phyloP scores from a whole-genome alignment of 1,140 invertebrate species.

The Goniozus legneri region DNA sequence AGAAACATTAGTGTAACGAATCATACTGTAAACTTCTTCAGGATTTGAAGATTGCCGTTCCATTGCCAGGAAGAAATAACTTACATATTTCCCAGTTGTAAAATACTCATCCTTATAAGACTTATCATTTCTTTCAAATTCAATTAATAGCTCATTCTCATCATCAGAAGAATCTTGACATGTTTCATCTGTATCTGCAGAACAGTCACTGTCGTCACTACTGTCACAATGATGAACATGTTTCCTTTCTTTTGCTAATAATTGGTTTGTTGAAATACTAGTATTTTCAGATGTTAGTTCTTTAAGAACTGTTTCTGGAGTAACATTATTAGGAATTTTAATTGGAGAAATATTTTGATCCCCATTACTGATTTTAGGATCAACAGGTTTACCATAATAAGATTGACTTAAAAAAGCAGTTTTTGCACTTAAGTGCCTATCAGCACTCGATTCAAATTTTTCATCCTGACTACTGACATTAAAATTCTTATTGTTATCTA shows the following conservation, averaged over 20 bases:
- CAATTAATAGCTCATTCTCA: conserved; percentile 26
- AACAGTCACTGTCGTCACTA: conserved; percentile 43
- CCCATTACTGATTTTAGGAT: not conserved
- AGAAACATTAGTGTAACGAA: conserved; percentile 34
- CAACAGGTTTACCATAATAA: not conserved
- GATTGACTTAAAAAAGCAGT: not conserved
- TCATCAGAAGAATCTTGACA: conserved; percentile 31
- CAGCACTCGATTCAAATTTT: too few species aligned
- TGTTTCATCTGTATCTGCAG: conserved; percentile 36
- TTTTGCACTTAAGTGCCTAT: not conserved
- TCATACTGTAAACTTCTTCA: conserved; percentile 38
- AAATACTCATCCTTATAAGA: conserved; percentile 41
- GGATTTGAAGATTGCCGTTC: conserved; percentile 44
- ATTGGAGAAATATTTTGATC: too few species aligned
- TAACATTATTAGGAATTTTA: too few species aligned
- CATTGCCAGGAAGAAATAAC: conserved; percentile 47
- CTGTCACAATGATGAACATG: conserved; percentile 19
- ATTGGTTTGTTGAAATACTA: conserved; percentile 15
- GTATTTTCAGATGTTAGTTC: not conserved
- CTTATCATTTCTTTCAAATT: conserved; percentile 23
- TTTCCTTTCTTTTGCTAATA: conserved; percentile 26
- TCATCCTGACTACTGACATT: too few species aligned
- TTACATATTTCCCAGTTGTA: conserved; percentile 45
- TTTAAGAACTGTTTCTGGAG: not conserved
- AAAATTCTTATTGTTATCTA: too few species aligned